phyloP scores from a whole-genome alignment of 1,140 invertebrate species.

The Eumaeus atala region DNA sequence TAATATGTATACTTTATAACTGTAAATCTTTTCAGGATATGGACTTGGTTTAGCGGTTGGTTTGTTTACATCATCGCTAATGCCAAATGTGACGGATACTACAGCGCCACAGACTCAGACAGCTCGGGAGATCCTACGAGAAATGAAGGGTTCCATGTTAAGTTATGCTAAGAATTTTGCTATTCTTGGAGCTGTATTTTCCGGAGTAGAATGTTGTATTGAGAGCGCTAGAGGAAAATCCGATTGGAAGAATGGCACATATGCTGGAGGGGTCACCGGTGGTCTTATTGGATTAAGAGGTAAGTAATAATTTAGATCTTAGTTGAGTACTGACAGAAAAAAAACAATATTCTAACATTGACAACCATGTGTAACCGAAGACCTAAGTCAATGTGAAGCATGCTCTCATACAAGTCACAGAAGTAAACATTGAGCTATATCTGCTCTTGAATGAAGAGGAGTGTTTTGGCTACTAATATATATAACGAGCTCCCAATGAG shows the following conservation, averaged over 20 bases:
- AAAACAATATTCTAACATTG: too few species aligned
- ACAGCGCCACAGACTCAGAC: conserved; percentile 88
- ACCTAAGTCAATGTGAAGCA: too few species aligned
- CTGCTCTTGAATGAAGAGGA: too few species aligned
- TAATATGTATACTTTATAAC: too few species aligned
- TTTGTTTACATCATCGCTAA: conserved; percentile 95
- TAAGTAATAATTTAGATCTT: conserved; percentile 62
- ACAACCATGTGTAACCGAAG: neutral
- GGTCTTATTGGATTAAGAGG: conserved; percentile 95
- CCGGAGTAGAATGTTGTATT: conserved; percentile 93
- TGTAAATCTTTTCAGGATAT: conserved; percentile 81
- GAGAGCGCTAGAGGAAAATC: conserved; percentile 94
- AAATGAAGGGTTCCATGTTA: conserved; percentile 93
- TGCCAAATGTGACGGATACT: conserved; percentile 85
- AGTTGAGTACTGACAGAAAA: too few species aligned
- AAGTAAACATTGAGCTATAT: too few species aligned
- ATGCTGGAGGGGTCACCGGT: conserved; percentile 94
- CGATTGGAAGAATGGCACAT: conserved; percentile 97
- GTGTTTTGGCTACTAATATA: too few species aligned
- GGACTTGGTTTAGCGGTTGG: conserved; percentile 95
- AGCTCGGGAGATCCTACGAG: conserved; percentile 87
- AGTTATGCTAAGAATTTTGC: conserved; percentile 99
- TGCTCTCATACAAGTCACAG: too few species aligned
- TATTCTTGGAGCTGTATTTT: conserved; percentile 93
- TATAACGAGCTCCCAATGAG: too few species aligned